These are phyloP conservation scores for Gymnoscelis rufifasciata DNA, from an alignment of 2,888 invertebrate species.

Conservation along the genomic window DNA sequence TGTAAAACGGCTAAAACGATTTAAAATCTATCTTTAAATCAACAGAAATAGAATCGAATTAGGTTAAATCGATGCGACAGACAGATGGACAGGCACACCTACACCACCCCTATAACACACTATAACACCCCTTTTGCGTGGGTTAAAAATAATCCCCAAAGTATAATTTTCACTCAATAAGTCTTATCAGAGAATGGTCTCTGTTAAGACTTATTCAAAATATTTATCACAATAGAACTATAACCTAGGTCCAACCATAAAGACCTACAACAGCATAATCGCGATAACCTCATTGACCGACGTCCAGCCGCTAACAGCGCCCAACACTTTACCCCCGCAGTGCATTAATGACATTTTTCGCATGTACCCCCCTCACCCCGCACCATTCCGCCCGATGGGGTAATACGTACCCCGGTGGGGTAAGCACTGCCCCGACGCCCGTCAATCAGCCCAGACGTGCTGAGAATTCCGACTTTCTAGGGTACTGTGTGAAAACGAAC, in stretches of 20 bases:
- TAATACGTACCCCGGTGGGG: slow-evolving; percentile 28
- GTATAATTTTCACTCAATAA: too few relatives aligned
- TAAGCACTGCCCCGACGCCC: slow-evolving; percentile 52
- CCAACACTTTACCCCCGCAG: slow-evolving; percentile 40
- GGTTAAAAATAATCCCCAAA: too few relatives aligned
- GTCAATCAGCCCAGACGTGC: slow-evolving; percentile 78
- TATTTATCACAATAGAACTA: too few relatives aligned
- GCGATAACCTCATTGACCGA: slow-evolving; percentile 21
- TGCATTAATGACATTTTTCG: slow-evolving; percentile 78
- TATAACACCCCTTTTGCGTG: too few relatives aligned
- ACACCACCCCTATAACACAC: too few relatives aligned
- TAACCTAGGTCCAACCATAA: not conserved
- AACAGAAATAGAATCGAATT: too few relatives aligned
- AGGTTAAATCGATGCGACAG: too few relatives aligned
- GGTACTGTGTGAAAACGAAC: not conserved
- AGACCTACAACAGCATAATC: not conserved
- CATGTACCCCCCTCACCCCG: slow-evolving; percentile 53
- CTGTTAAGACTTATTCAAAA: too few relatives aligned
- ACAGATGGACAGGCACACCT: too few relatives aligned
- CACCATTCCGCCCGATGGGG: not conserved
- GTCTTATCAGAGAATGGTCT: too few relatives aligned
- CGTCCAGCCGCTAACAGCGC: slow-evolving; percentile 19
- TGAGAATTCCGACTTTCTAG: slow-evolving; percentile 55
- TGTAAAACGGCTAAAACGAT: too few relatives aligned
- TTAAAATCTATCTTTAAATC: too few relatives aligned